phyloP scores from a whole-genome alignment of 2,113 vertebrate species.

The Lycocorax pyrrhopterus region DNA sequence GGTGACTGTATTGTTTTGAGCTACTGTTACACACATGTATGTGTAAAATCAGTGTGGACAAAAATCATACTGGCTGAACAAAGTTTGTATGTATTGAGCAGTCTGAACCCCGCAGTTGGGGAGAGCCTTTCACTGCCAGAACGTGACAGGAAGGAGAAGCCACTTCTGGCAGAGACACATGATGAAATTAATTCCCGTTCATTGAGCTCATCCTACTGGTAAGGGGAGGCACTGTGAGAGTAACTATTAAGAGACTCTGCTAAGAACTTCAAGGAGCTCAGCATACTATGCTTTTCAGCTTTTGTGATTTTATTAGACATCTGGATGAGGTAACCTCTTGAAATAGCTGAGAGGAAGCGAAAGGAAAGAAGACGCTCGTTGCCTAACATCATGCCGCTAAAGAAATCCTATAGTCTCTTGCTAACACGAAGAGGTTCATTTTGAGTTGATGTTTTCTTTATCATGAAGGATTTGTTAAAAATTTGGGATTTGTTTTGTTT shows the following conservation, averaged over 20 bases:
- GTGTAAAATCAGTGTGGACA: background rate
- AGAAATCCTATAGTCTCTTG: background rate
- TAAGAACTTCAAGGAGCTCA: conserved; percentile 5
- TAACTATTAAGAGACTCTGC: background rate
- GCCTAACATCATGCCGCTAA: background rate
- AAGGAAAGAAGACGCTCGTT: background rate
- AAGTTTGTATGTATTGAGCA: background rate
- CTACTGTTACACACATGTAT: background rate
- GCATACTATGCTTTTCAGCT: background rate
- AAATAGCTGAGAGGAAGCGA: conserved; percentile 2
- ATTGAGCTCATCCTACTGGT: background rate
- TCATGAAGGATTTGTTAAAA: background rate
- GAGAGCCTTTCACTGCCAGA: background rate
- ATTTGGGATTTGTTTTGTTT: background rate
- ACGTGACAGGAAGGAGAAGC: conserved; percentile 21
- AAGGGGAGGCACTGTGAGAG: background rate
- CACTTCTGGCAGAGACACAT: background rate
- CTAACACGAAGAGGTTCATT: background rate
- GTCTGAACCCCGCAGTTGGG: background rate
- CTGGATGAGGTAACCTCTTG: background rate
- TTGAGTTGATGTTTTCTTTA: background rate
- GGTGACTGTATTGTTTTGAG: background rate
- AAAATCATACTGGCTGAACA: background rate
- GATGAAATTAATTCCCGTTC: conserved; percentile 25
- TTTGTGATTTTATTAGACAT: conserved; percentile 18